These are phyloP conservation scores for Cantharis flavilabris DNA, from an alignment of 2,888 invertebrate genomes.

Conservation along the genomic window DNA sequence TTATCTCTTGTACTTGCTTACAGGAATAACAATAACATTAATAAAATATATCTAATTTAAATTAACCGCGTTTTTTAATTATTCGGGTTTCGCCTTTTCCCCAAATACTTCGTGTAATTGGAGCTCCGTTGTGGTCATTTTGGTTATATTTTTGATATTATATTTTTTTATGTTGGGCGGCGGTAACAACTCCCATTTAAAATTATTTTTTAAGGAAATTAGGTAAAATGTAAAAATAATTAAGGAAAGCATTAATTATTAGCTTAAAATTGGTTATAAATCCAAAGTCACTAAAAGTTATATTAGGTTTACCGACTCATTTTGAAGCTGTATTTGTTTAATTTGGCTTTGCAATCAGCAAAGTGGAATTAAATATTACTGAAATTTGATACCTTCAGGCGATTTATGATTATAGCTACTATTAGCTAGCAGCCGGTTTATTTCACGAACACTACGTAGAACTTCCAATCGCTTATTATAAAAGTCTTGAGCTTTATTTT, in stretches of 20 bases:
- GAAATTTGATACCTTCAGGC: constrained; percentile 4
- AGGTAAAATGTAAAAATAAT: not conserved
- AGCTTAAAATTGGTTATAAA: not conserved
- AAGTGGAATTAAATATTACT: constrained; percentile 7
- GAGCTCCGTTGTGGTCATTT: not conserved
- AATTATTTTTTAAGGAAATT: not conserved
- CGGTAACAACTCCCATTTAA: not conserved
- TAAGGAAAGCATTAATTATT: not conserved
- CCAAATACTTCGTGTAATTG: not conserved
- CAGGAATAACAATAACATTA: not conserved
- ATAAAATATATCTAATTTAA: not conserved
- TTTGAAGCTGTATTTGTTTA: not conserved
- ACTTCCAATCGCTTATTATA: not conserved
- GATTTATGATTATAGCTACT: constrained; percentile 2
- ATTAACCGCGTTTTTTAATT: not conserved
- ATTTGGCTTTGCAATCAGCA: constrained; percentile 1
- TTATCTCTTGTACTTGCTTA: not conserved
- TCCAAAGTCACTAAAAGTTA: not conserved
- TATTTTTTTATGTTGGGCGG: not conserved
- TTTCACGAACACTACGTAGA: not conserved
- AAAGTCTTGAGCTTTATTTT: not conserved
- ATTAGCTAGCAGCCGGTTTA: not conserved
- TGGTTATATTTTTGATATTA: not conserved
- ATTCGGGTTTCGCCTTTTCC: not conserved
- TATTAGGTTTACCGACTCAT: not conserved